These are phyloP conservation scores for Esox lucius DNA, from an alignment of 2,797 vertebrate species.

Conservation along the genomic window DNA sequence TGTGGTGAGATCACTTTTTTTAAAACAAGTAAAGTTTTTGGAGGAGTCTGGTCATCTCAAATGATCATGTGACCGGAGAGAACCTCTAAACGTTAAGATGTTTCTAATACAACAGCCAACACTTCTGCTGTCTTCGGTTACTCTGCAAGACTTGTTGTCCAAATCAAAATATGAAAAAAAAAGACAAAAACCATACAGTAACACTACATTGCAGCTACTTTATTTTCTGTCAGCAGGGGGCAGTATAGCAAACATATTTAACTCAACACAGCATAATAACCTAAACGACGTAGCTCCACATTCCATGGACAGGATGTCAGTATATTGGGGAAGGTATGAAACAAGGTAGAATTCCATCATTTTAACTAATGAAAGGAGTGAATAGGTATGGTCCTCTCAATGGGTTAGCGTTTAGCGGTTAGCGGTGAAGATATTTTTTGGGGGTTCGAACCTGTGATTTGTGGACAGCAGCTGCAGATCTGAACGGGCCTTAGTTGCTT, in stretches of 20 bases:
- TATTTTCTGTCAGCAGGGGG: conserved; percentile 3
- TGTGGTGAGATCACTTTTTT: too few relatives aligned
- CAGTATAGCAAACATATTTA: not conserved
- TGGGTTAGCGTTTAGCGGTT: too few relatives aligned
- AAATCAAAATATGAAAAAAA: not conserved
- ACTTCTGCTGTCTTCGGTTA: not conserved
- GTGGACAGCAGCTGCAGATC: not conserved
- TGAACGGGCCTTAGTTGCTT: not conserved
- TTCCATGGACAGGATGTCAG: not conserved
- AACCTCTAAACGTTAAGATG: too few relatives aligned
- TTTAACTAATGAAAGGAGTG: not conserved
- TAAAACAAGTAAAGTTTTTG: too few relatives aligned
- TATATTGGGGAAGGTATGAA: not conserved
- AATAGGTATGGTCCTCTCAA: too few relatives aligned
- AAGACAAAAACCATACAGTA: not conserved
- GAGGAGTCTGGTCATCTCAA: too few relatives aligned
- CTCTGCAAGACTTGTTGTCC: not conserved
- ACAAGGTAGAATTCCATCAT: not conserved
- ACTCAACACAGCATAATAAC: not conserved
- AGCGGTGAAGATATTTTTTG: too few relatives aligned
- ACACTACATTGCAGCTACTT: not conserved
- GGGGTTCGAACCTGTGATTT: not conserved
- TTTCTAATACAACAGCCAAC: too few relatives aligned
- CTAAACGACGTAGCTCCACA: not conserved
- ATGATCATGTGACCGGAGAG: too few relatives aligned